Evolutionary conservation across 2,797 vertebrate genomes (phyloP).

Genomic region (Garrulus glandarius): DNA sequence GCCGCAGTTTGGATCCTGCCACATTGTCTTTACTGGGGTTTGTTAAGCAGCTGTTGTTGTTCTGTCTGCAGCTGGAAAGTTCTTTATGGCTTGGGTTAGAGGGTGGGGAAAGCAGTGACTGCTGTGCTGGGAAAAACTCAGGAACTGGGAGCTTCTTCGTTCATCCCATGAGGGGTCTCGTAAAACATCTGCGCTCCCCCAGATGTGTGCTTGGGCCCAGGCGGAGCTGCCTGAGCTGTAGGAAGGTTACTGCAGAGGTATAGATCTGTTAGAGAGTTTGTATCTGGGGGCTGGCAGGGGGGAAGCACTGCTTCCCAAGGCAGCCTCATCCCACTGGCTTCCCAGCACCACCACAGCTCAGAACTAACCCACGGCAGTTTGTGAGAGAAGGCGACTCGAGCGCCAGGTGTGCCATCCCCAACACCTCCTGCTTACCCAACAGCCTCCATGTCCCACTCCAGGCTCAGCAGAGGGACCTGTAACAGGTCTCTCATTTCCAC

Average conservation of each 20-base stretch:
- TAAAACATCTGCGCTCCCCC: not conserved
- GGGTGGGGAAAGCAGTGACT: not conserved
- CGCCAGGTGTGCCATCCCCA: not conserved
- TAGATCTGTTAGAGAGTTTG: not conserved
- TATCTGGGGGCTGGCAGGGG: not conserved
- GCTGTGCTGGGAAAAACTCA: not conserved
- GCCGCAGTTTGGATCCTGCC: not conserved
- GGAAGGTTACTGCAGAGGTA: not conserved
- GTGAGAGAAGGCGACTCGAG: not conserved
- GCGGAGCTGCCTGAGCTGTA: rapidly evolving
- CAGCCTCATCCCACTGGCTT: rapidly evolving
- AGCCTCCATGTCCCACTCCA: not conserved
- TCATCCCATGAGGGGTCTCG: rapidly evolving
- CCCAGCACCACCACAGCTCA: not conserved
- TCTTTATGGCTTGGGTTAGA: not conserved
- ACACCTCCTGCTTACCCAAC: not conserved
- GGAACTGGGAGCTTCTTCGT: not conserved
- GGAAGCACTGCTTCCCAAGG: not conserved
- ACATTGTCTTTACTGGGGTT: not conserved
- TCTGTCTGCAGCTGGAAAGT: not conserved
- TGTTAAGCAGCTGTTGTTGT: not conserved
- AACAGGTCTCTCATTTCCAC: not conserved
- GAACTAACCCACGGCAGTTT: not conserved
- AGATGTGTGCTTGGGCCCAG: not conserved
- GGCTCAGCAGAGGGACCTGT: not conserved